Evolutionary conservation across 2,888 invertebrate species (phyloP), one percentile per base, ranked within the genome.

Genomic region (Cheilosia impressa): DNA sequence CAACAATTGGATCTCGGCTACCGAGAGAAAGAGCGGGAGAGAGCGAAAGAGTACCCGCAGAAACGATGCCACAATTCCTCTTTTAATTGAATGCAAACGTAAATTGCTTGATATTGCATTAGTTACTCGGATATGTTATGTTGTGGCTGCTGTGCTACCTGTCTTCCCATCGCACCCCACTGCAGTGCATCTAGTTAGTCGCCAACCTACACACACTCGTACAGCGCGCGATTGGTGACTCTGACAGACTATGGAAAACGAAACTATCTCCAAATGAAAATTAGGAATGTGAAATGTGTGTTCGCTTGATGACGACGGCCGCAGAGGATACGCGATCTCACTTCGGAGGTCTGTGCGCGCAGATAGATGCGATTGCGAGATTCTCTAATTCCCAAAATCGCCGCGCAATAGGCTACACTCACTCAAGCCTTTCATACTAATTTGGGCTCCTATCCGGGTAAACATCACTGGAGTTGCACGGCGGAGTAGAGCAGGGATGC

Each of bases 31-130:
- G 38, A 41, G n/a, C n/a, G n/a, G n/a, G 34, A 47, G 38, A 68
- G n/a, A 55, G 31, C 45, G 47, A 38, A 13, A 50, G 62, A 62
- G n/a, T 10, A 43, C 45, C 7, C 17, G 15, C 15, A 45, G 60
- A 71, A 58, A 71, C 79, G 53, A 57, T 69, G 79, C 69, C 53
- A 75, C 73, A 75, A 79, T 63, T 84, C 69, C 58, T 19, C 75
- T 84, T 84, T 84, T 84, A 84, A 84, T 84, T 84, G 79, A 84
- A 84, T 79, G 84, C 84, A 84, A 84, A 84, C 80, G 84, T 76
- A 84, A 80, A 84, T 80, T 84, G 80, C 84, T 71, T 84, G 79
- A 73, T 79, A 79, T 79, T 79, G 83, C 73, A 77, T 69, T 84
- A 79, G 79, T 84, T 75, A 52, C 73, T 79, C 57, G 58, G 75